Evolutionary conservation across 2,888 invertebrate species (phyloP), one percentile per base, ranked within the genome.

Genomic region (Drosophila borborema): DNA sequence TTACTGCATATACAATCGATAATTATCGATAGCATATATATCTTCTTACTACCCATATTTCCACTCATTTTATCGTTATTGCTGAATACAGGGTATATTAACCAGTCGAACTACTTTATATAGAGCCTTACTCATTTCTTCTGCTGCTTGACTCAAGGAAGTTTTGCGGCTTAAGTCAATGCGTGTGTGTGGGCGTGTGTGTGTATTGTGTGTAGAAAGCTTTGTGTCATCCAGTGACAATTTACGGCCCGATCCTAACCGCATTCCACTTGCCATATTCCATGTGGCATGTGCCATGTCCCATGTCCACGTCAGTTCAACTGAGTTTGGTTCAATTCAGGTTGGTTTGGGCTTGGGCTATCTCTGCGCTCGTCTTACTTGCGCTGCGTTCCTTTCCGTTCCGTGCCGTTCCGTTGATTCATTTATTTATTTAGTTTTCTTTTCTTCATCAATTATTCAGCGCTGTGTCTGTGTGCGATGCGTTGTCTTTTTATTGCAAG

Each of bases 391-490:
- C 51, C 53, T 14, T 53, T 70, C 41, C 58, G 43, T n/a, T 81
- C 56, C 46, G 46, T 56, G 72, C 45, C 64, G 72, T 74, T 83
- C 60, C 70, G 70, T 85, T 84, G 77, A 77, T 86, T 89, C 81
- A 88, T 89, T 86, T 86, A 84, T 84, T 89, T 84, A 89, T 89
- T 89, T 86, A 89, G 83, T 89, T 89, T 85, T 77, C 86, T 70
- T 82, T 80, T 65, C 68, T 55, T 74, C 88, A 89, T 86, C 83
- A 89, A 86, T 89, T 88, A 86, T 86, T 86, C 46, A 89, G 54
- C 16, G 20, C 8, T 38, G 55, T 59, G 72, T 80, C 72, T 77
- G 61, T 74, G 70, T 66, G 58, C 53, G 59, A 54, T 74, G 68
- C 71, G 69, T 78, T 63, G 56, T 75, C 61, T 69, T 73, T 80